Evolutionary conservation across 2,113 vertebrate species (phyloP).

Genomic region (Lasiurus cinereus): DNA sequence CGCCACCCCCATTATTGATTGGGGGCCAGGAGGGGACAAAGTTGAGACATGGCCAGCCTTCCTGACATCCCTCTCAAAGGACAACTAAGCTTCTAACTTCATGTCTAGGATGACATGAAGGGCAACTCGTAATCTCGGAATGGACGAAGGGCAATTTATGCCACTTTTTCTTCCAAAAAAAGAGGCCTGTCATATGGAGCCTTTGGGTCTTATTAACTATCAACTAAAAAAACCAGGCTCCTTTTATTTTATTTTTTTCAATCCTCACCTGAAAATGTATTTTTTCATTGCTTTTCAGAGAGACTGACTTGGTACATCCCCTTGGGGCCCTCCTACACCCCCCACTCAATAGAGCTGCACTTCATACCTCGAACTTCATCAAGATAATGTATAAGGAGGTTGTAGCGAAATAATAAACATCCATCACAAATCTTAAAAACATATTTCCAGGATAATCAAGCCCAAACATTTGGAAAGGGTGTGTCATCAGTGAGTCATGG

Average conservation of each 20-base stretch:
- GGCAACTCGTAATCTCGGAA: not conserved
- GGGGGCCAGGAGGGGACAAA: not conserved
- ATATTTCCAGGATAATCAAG: constrained; percentile 19
- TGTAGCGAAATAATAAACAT: not conserved
- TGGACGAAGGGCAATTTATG: not conserved
- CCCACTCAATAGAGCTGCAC: no score
- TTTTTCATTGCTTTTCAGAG: no score
- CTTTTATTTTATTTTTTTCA: no score
- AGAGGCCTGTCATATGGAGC: not conserved
- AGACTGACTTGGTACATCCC: no score
- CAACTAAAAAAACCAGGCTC: not conserved
- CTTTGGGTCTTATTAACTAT: not conserved
- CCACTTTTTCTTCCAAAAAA: not conserved
- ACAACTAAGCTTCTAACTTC: not conserved
- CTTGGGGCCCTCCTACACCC: no score
- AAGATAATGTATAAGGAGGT: not conserved
- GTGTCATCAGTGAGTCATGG: constrained; percentile 45
- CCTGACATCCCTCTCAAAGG: not conserved
- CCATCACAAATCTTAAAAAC: constrained; percentile 29
- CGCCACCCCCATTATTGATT: not conserved
- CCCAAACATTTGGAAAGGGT: constrained; percentile 55
- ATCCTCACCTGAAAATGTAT: no score
- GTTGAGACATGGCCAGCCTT: not conserved
- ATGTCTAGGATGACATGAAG: not conserved
- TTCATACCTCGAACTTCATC: not conserved